Base-by-base conservation (phyloP, 2,888 invertebrate genomes). In the Sminthurinus aureus region DNA sequence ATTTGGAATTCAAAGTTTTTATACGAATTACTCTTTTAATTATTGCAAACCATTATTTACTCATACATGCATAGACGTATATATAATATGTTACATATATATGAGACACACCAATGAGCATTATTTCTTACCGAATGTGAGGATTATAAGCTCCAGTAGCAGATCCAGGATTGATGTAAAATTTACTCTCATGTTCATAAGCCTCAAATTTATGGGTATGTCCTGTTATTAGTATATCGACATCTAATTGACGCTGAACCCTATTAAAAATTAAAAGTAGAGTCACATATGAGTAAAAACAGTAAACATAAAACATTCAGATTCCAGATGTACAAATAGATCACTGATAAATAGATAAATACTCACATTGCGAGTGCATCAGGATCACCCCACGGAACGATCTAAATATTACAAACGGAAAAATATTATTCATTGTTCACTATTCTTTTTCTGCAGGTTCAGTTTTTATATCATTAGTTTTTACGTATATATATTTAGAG, bases 161-260 rank as follows among this genome's bases (percentile, higher is more conserved):
- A 6, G 98, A 98, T 12, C 99, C 99, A 6, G 99, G 99, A 91
- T 99, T 99, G 82, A 99, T 98, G 91, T 97, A 99, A 91, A 99
- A 99, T 91, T 98, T 98, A 90, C 97, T 98, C 90, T 98, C 98
- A 91, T 98, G 97, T 90, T 99, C 99, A 89, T 98, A 98, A 0
- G 98, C 98, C 90, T 98, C 98, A 91, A 99, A 99, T 89, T 96
- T 96, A 91, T 99, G 99, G 0, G 99, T 99, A 90, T 99, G 99
- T 0, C 99, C 99, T 0, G 98, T 97, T 90, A 99, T 99, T 75
- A 99, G 92, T 89, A 99, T 98, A 91, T 99, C 99, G 0, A 99
- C 99, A 90, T 99, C 99, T 38, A 99, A 91, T 90, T 99, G 99
- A 64, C 99, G 93, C 90, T 99, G 99, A 20, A 99, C 95, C 84